Evolutionary conservation across 2,113 vertebrate species (phyloP), one percentile per base, ranked within the genome.

Genomic region (Cephalopterus ornatus): DNA sequence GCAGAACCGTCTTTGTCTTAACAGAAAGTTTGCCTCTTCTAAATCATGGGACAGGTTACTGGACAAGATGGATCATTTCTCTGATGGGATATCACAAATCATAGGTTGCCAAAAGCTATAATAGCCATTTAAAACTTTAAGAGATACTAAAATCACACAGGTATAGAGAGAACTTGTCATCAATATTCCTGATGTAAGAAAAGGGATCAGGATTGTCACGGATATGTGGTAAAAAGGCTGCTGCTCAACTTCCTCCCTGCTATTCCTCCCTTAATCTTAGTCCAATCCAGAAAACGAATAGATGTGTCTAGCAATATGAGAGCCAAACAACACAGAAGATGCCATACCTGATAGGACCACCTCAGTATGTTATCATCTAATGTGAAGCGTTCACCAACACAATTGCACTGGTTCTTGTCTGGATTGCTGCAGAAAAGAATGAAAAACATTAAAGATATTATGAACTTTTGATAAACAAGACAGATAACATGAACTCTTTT

Each of bases 321-420:
- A 73, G 14, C 8, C 39, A 61, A 83, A 82, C 7, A 90, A 53
- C 7, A 56, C 19, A 22, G 27, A 71, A 84, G 58, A 50, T 70
- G 15, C 12, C 94, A 92, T 87, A 98, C 98, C 97, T 97, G 97
- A 44, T 97, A 98, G 59, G 88, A 95, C 97, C 97, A 98, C 63
- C 92, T 97, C 56, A 92, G 6, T 53, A 97, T 71, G 20, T 20
- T 46, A 19, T 75, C 88, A n/a, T 56, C 46, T 44, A 97, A 79
- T 32, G 22, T 33, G 1, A 94, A 97, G 20, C 1, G 32, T 50
- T 97, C 87, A 13, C 12, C 55, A 18, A 44, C 58, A 88, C 94
- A 97, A 19, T 8, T 67, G 56, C 96, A 97, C 53, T 73, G 44
- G 55, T 96, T 80, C 11, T 59, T 73, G 11, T 4, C 3, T 11